Evolutionary conservation across 1,140 invertebrate species (phyloP), one percentile per base, ranked within the genome.

Genomic region (Conus betulinus): DNA sequence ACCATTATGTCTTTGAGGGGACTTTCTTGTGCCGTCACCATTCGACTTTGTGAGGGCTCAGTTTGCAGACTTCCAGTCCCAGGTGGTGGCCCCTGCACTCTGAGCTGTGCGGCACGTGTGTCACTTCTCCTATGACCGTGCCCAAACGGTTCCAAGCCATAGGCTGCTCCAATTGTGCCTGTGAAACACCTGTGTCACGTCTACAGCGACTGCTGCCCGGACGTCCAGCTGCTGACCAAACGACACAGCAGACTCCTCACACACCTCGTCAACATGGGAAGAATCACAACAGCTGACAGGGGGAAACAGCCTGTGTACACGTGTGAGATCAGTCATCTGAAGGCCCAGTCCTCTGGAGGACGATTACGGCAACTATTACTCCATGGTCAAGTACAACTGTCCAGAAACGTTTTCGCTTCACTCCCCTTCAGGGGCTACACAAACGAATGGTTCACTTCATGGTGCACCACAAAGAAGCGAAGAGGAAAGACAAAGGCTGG

Each of bases 111-210:
- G n/a, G 55, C 5, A 84, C 82, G 4, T 7, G 10, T 84, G 82
- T 17, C n/a, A 67, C n/a, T 84, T 84, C n/a, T 5, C n/a, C 27
- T 63, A 63, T 51, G 4, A 53, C 11, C 13, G 4, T 5, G 8
- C 25, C n/a, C 53, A 84, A 8, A 25, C 10, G 0, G 6, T 23
- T 10, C 27, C 4, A 0, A 67, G 82, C 82, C 13, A 8, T 23
- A 10, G 5, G 11, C 13, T 84, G 82, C 20, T 25, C n/a, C 55
- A 39, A 7, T 4, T 84, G 82, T 63, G n/a, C 13, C 82, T 84
- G 82, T 39, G 82, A n/a, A 84, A 57, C 53, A 84, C 27, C 82
- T 84, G n/a, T 84, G 82, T n/a, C n/a, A 27, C 27, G 27, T 84
- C 55, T 84, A 84, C 15, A 6, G 53, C 0, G 82, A 84, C 82